phyloP scores from a whole-genome alignment of 2,888 invertebrate genomes.

The Hemithea aestivaria region DNA sequence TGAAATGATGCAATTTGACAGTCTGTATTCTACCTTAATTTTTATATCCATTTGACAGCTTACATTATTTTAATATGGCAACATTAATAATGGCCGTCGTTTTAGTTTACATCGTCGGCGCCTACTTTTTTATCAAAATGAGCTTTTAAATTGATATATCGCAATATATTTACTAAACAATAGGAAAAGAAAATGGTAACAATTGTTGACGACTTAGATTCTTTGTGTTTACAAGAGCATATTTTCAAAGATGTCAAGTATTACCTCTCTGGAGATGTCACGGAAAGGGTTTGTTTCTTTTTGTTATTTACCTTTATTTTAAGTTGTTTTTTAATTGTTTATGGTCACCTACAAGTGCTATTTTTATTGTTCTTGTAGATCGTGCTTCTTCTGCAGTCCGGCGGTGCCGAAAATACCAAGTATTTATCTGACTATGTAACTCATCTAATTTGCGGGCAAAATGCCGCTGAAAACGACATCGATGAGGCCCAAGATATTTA shows the following conservation, averaged over 20 bases:
- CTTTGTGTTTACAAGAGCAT: slow-evolving; percentile 75
- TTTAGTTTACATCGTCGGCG: slow-evolving; percentile 38
- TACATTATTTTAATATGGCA: slow-evolving; percentile 27
- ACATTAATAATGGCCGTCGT: slow-evolving; percentile 65
- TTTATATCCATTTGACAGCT: neutral
- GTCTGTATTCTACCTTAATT: slow-evolving; percentile 4
- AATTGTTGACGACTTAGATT: slow-evolving; percentile 75
- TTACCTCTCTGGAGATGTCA: slow-evolving; percentile 88
- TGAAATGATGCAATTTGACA: too few species aligned
- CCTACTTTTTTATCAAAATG: slow-evolving; percentile 24
- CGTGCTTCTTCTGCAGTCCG: slow-evolving; percentile 86
- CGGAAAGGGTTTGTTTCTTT: slow-evolving; percentile 82
- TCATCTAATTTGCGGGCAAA: slow-evolving; percentile 92
- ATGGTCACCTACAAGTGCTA: slow-evolving; percentile 26
- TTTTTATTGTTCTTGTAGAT: slow-evolving; percentile 74
- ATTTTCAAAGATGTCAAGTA: slow-evolving; percentile 92
- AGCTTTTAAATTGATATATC: slow-evolving; percentile 19
- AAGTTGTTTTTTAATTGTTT: slow-evolving; percentile 39
- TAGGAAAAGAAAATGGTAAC: slow-evolving; percentile 72
- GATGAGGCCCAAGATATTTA: slow-evolving; percentile 95
- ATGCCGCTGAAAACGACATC: slow-evolving; percentile 91
- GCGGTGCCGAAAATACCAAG: slow-evolving; percentile 92
- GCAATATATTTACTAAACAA: slow-evolving; percentile 15
- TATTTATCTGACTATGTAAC: slow-evolving; percentile 96
- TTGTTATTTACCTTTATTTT: slow-evolving; percentile 43